A percentile compares a stretch with the other conserved stretches of the same genome.
phyloP scores from a whole-genome alignment of 1,140 invertebrate genomes.

The Microplitis demolitor region DNA sequence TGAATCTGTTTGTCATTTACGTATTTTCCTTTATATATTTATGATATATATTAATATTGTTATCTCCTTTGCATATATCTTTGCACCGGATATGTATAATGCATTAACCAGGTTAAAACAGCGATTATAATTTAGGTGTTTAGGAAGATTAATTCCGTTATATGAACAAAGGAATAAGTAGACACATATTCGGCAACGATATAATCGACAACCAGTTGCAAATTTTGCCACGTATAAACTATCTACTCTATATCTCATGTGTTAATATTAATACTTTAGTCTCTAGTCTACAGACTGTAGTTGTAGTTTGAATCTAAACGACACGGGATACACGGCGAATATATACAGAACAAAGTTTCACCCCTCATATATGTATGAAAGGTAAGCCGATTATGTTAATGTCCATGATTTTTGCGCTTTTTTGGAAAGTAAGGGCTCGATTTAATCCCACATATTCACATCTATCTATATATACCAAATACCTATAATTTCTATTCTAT shows the following conservation, averaged over 20 bases:
- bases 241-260: neutral
- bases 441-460: conserved; percentile 40
- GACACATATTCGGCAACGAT: conserved; percentile 28
- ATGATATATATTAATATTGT: too few relatives aligned
- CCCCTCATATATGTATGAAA: too few relatives aligned
- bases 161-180: conserved; percentile 22
- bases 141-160: conserved; percentile 44
- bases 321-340: neutral
- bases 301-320: neutral
- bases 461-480: too few relatives aligned
- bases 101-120: neutral
- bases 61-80: too few relatives aligned
- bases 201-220: conserved; percentile 43
- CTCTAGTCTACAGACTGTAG: neutral
- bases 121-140: conserved; percentile 49
- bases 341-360: too few relatives aligned
- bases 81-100: too few relatives aligned
- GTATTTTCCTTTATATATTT: too few relatives aligned
- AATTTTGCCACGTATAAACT: conserved; percentile 21
- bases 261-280: neutral
- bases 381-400: conserved; percentile 50
- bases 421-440: conserved; percentile 37
- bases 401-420: conserved; percentile 49
- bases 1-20: too few relatives aligned
- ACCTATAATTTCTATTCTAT: too few relatives aligned